phyloP scores from a whole-genome alignment of 2,888 invertebrate genomes.

The Nasonia oneida region DNA sequence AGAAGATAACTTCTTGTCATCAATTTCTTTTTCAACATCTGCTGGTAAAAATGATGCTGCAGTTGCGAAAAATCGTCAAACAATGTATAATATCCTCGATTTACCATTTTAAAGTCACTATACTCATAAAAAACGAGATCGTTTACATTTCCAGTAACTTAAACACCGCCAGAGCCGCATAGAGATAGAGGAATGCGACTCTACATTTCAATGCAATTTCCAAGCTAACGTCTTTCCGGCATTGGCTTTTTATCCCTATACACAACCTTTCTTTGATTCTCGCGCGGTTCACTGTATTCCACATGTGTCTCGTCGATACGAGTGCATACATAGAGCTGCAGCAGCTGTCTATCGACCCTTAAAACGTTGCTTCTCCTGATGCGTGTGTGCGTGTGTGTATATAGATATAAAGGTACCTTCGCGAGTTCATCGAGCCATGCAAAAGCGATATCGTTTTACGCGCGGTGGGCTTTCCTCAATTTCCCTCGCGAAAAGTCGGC shows the following conservation, averaged over 20 bases:
- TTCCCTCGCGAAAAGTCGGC: neutral
- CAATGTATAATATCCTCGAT: too few species aligned
- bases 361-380: constrained; percentile 8
- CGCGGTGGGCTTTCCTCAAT: constrained; percentile 28
- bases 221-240: neutral
- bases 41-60: too few species aligned
- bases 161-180: neutral
- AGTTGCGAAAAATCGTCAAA: too few species aligned
- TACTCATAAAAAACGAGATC: neutral
- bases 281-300: neutral
- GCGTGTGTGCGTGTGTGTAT: neutral
- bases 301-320: constrained; percentile 1
- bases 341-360: constrained; percentile 38
- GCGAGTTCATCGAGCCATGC: constrained; percentile 17
- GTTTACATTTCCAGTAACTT: neutral
- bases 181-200: neutral
- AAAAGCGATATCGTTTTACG: constrained; percentile 39
- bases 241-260: constrained; percentile 28
- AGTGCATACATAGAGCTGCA: neutral
- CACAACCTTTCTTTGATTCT: constrained; percentile 13
- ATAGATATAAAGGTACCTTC: neutral
- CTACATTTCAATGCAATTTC: neutral
- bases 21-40: too few species aligned
- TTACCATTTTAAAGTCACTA: too few species aligned
- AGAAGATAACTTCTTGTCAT: too few species aligned